Evolutionary conservation across 2,797 vertebrate genomes (phyloP).

Genomic region (Champsocephalus gunnari): DNA sequence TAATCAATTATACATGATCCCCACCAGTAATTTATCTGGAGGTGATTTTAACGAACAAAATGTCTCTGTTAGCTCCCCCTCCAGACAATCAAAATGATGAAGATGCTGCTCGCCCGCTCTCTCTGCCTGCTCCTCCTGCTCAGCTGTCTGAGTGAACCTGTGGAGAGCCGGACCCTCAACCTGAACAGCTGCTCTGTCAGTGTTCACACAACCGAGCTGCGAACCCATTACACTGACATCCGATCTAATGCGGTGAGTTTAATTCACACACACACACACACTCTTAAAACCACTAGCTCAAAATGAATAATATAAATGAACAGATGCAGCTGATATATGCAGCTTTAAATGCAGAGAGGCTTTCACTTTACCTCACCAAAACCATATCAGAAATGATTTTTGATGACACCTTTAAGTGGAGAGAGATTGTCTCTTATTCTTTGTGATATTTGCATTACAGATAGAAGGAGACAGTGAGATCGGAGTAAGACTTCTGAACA

Average conservation of each 20-base stretch:
- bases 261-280: too few species aligned
- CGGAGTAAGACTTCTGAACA: slow-evolving; percentile 75
- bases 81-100: slow-evolving; percentile 56
- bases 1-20: neutral
- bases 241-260: slow-evolving; percentile 75
- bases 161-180: slow-evolving; percentile 60
- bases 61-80: slow-evolving; percentile 11
- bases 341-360: neutral
- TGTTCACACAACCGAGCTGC: slow-evolving; percentile 81
- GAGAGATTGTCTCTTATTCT: neutral
- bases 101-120: slow-evolving; percentile 44
- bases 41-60: neutral
- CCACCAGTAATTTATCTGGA: neutral
- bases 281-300: neutral
- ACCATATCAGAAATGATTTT: neutral
- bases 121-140: slow-evolving; percentile 66
- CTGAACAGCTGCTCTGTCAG: slow-evolving; percentile 77
- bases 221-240: slow-evolving; percentile 76
- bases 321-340: neutral
- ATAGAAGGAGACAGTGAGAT: slow-evolving; percentile 72
- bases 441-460: slow-evolving; percentile 56
- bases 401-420: neutral
- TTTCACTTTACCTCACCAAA: neutral
- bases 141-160: slow-evolving; percentile 39
- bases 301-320: neutral